A percentile compares a stretch with the other conserved stretches of the same genome.
These are phyloP conservation scores for Trichopoda pennipes DNA, from an alignment of 2,888 invertebrate species.

Conservation along the genomic window DNA sequence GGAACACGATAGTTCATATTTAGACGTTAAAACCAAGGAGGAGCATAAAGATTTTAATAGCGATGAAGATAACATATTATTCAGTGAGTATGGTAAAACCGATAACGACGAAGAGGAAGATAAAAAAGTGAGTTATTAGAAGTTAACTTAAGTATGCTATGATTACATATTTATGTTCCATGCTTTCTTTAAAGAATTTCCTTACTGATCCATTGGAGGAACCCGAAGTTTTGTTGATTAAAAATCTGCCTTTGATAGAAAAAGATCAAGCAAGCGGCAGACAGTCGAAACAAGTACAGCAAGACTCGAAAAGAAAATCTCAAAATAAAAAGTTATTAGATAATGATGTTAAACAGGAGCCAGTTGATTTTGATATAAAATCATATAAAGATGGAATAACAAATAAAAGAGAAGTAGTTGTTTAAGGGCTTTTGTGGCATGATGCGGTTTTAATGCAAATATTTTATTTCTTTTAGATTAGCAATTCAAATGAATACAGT, in stretches of 20 bases:
- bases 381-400: neutral
- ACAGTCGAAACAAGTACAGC: constrained; percentile 9
- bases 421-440: neutral
- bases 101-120: constrained; percentile 51
- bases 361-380: constrained; percentile 26
- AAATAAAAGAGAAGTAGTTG: constrained; percentile 40
- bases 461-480: constrained; percentile 23
- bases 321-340: constrained; percentile 45
- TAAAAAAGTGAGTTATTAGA: constrained; percentile 50
- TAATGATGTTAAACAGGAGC: constrained; percentile 58
- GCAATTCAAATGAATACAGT: constrained; percentile 26
- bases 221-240: constrained; percentile 53
- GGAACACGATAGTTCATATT: constrained; percentile 53
- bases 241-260: constrained; percentile 29
- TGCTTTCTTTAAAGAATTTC: constrained; percentile 46
- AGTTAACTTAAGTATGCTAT: neutral
- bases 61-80: constrained; percentile 40
- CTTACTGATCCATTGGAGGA: constrained; percentile 63
- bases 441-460: neutral
- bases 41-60: constrained; percentile 21
- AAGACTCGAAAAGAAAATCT: constrained; percentile 43
- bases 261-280: constrained; percentile 16
- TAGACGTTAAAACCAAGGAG: constrained; percentile 49
- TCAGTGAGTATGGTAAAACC: constrained; percentile 48
- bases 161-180: neutral